Evolutionary conservation across 2,113 vertebrate genomes (phyloP), one percentile per base, ranked within the genome.

Genomic region (Pseudonaja textilis): DNA sequence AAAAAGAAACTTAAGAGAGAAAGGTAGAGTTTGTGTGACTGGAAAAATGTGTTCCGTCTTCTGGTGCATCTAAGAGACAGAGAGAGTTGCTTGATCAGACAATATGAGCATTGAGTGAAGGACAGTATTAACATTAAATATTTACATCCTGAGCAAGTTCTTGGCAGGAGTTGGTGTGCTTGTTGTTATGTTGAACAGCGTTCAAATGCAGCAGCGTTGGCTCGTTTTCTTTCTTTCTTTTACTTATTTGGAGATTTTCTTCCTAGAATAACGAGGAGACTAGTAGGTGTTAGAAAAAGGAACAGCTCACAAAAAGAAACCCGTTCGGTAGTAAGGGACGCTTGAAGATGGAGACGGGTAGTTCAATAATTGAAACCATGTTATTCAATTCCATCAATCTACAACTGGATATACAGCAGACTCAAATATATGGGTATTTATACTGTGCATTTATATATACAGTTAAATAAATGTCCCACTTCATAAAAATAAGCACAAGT

Each of bases 61-160:
- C 96, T 45, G 95, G 97, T 97, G 96, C 96, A 91, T 96, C 94
- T 96, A 92, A 95, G 95, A 96, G 96, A 95, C 97, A 96, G 97
- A 96, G 97, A 95, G 95, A 97, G 97, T 96, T 95, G 96, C 97
- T 97, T 96, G 97, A 98, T 95, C 97, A 97, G 97, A 97, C 97
- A 97, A 93, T 97, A 88, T 92, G 94, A 97, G 93, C 95, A 88
- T 94, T 93, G 96, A 97, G 96, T 97, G 97, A 97, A 96, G 96
- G 97, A 97, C 96, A 96, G 97, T 97, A 95, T 96, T 95, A 95
- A 89, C 96, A 98, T 98, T 96, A 98, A 98, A 97, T 98, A 98
- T 98, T 98, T 97, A 97, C 95, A 95, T 96, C 93, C 5, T 87
- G 93, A 93, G 97, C 96, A 96, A 96, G 94, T 95, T 92, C 94